These are phyloP conservation scores for Catocala fraxini DNA, from an alignment of 2,888 invertebrate genomes.

Conservation along the genomic window DNA sequence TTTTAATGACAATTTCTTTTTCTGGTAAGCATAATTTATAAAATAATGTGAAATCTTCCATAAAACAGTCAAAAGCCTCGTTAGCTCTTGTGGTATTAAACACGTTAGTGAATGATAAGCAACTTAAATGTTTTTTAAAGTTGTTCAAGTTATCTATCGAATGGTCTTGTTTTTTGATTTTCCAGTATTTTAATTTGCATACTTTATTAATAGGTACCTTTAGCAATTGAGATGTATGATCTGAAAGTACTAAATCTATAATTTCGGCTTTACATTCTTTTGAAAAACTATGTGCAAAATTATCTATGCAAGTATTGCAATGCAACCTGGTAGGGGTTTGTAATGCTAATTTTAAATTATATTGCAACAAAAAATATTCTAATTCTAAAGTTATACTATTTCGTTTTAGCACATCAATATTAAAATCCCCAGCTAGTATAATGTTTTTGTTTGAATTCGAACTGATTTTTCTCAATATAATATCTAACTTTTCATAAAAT, in stretches of 20 bases:
- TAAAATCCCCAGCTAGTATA: background rate
- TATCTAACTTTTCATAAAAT: constrained; percentile 7
- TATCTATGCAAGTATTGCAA: constrained; percentile 3
- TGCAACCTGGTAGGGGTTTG: constrained; percentile 1
- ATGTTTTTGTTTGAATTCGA: constrained; percentile 1
- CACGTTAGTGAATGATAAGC: constrained; percentile 1
- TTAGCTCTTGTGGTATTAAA: background rate
- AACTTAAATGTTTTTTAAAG: constrained; percentile 1
- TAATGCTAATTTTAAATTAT: constrained; percentile 4
- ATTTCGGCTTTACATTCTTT: constrained; percentile 4
- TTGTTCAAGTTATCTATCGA: constrained; percentile 3
- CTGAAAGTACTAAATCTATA: constrained; percentile 2
- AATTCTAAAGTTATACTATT: constrained; percentile 7
- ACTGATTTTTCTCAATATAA: constrained; percentile 2
- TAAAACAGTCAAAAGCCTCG: constrained; percentile 1
- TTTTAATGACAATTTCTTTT: no score
- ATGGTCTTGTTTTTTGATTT: constrained; percentile 1
- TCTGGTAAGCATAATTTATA: background rate
- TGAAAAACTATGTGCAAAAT: background rate
- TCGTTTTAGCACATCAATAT: constrained; percentile 9
- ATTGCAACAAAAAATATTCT: constrained; percentile 1
- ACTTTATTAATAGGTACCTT: constrained; percentile 10
- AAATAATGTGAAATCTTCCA: background rate
- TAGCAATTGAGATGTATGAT: constrained; percentile 11
- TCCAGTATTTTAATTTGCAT: background rate